Evolutionary conservation across 2,888 invertebrate genomes (phyloP).

Genomic region (Macropis europaea): DNA sequence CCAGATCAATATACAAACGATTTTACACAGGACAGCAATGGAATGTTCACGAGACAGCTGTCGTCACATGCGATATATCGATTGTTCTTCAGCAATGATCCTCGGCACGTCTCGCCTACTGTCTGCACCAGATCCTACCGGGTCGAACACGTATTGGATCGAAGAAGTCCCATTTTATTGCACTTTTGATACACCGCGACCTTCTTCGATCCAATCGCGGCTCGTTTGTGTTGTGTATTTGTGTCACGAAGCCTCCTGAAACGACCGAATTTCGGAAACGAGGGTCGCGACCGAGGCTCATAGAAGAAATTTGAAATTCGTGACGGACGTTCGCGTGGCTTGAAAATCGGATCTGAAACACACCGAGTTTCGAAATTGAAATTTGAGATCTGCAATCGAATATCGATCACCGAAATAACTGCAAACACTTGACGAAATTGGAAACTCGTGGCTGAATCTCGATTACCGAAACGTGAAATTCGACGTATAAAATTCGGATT

Average conservation of each 20-base stretch:
- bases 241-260: constrained; percentile 37
- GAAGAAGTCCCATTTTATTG: constrained; percentile 35
- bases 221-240: constrained; percentile 61
- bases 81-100: constrained; percentile 68
- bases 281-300: neutral
- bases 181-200: too few species aligned
- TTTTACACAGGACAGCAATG: constrained; percentile 66
- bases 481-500: too few species aligned
- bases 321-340: too few species aligned
- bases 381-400: too few species aligned
- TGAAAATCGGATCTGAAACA: too few species aligned
- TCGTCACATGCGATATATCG: constrained; percentile 63
- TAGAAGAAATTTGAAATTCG: neutral
- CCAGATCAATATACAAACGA: constrained; percentile 40
- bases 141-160: constrained; percentile 55
- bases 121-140: constrained; percentile 69
- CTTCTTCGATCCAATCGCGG: constrained; percentile 56
- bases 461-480: too few species aligned
- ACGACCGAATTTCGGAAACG: neutral
- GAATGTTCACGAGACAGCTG: constrained; percentile 68
- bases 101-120: constrained; percentile 71
- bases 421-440: too few species aligned
- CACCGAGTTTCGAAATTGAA: too few species aligned
- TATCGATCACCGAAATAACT: too few species aligned
- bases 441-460: too few species aligned